These are phyloP conservation scores for Leptinotarsa undecemlineata DNA, from an alignment of 1,140 invertebrate species.

Conservation along the genomic window DNA sequence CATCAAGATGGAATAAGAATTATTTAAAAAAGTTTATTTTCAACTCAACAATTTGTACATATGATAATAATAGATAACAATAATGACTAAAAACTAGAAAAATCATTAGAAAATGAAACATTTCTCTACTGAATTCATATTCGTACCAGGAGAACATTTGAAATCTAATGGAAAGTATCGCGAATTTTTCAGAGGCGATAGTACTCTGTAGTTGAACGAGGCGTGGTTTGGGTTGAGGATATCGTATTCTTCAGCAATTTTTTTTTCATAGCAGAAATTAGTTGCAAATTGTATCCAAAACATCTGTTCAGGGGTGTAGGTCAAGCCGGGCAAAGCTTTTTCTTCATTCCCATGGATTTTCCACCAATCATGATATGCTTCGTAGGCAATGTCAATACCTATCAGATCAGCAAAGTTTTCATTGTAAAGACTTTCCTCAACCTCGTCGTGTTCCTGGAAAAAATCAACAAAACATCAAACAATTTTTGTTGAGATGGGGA, in stretches of 20 bases:
- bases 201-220: constrained; percentile 52
- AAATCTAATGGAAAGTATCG: constrained; percentile 67
- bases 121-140: constrained; percentile 71
- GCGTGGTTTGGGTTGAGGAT: background rate
- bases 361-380: constrained; percentile 74
- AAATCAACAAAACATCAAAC: too few relatives aligned
- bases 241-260: background rate
- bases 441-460: background rate
- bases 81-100: too few relatives aligned
- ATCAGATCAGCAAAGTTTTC: constrained; percentile 86
- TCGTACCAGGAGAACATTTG: constrained; percentile 61
- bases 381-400: constrained; percentile 83
- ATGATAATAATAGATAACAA: too few relatives aligned
- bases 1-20: too few relatives aligned
- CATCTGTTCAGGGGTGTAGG: constrained; percentile 61
- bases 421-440: constrained; percentile 75
- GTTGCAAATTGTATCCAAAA: constrained; percentile 59
- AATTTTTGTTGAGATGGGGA: too few relatives aligned
- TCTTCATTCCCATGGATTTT: constrained; percentile 65
- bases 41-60: too few relatives aligned
- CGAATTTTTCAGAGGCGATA: constrained; percentile 67
- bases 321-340: constrained; percentile 54
- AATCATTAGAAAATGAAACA: constrained; percentile 54
- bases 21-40: too few relatives aligned
- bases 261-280: constrained; percentile 27